Conservation (phyloP, 2,113 vertebrate species). For the Microtus oregoni region DNA sequence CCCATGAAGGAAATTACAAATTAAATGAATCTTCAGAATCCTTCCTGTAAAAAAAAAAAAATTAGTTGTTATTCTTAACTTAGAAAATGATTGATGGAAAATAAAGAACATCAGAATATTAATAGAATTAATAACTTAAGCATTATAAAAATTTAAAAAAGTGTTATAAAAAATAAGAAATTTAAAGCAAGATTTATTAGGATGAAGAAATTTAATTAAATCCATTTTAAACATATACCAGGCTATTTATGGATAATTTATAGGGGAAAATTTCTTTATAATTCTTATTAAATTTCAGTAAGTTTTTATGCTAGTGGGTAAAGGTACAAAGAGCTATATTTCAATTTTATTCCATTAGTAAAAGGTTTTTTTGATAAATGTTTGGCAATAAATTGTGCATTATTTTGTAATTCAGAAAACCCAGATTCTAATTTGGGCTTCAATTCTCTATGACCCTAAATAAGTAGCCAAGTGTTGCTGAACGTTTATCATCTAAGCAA, state of each 20-base stretch:
- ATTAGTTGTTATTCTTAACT: neutral
- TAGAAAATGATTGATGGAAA: neutral
- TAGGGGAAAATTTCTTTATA: neutral
- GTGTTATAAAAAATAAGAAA: neutral
- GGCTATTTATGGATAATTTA: neutral
- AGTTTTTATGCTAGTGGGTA: neutral
- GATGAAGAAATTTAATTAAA: neutral
- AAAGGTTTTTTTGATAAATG: constrained; percentile 7
- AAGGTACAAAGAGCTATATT: neutral
- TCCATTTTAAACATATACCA: neutral
- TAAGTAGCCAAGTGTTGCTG: neutral
- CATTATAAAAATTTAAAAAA: neutral
- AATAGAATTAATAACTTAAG: neutral
- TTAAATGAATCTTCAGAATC: neutral
- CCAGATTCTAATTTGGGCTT: neutral
- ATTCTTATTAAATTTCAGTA: constrained; percentile 11
- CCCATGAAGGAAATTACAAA: neutral
- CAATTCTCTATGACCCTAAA: neutral
- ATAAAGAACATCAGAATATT: neutral
- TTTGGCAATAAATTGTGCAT: neutral
- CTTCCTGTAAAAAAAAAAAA: constrained; percentile 7
- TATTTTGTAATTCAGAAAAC: neutral
- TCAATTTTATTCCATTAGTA: neutral
- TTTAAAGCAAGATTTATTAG: neutral
- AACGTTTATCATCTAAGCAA: neutral